These are phyloP conservation scores for Monodelphis domestica DNA, from an alignment of 2,797 vertebrate species.

Conservation along the genomic window DNA sequence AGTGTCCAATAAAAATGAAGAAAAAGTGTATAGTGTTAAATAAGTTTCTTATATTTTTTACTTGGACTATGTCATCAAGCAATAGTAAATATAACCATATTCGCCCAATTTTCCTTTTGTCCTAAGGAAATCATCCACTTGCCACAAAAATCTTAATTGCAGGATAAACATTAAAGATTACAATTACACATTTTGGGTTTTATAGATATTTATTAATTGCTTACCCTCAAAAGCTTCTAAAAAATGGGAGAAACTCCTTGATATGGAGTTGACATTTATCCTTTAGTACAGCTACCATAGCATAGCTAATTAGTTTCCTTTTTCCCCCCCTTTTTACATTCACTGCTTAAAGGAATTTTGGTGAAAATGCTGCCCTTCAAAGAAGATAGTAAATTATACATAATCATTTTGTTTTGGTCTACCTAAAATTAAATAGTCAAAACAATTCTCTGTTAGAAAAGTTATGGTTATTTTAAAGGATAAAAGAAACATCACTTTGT, in stretches of 20 bases:
- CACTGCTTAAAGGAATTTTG: background rate
- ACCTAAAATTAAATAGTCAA: background rate
- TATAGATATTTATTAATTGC: background rate
- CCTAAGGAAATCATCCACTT: background rate
- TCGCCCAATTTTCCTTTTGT: no score
- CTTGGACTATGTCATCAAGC: background rate
- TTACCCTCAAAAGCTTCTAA: background rate
- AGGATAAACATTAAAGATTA: background rate
- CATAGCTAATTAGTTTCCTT: no score
- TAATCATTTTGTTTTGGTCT: background rate
- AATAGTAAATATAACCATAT: no score
- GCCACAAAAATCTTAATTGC: background rate
- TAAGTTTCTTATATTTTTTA: background rate
- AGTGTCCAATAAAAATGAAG: background rate
- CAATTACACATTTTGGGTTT: background rate
- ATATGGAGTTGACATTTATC: background rate
- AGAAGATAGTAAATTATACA: background rate
- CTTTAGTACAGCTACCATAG: background rate
- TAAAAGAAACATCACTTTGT: background rate
- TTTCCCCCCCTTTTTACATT: background rate
- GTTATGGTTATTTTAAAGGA: background rate
- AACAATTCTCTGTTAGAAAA: background rate
- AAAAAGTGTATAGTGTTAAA: slow-evolving; percentile 3
- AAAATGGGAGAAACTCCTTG: background rate
- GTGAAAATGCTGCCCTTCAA: background rate